Conservation (phyloP, 2,113 vertebrate species). For the Dermatemys mawii region DNA sequence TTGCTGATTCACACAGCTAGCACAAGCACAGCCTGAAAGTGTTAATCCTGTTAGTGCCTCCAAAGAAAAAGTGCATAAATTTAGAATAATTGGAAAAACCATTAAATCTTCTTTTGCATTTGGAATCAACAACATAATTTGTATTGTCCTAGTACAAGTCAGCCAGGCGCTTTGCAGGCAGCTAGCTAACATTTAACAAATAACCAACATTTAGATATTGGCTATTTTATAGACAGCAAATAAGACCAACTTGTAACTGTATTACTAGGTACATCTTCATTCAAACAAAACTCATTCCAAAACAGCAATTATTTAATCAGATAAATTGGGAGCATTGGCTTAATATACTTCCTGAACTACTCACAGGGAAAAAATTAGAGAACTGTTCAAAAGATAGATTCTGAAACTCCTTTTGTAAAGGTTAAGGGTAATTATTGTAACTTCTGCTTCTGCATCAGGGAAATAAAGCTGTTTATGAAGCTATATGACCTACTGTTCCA, state of each 20-base stretch:
- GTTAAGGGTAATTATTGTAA: not conserved
- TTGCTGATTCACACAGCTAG: accelerated
- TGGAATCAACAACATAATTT: not conserved
- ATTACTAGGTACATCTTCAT: not conserved
- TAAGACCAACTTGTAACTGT: not conserved
- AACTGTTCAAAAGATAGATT: not conserved
- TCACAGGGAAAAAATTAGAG: not conserved
- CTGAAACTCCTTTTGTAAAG: not conserved
- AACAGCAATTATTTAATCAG: not conserved
- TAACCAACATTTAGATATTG: not conserved
- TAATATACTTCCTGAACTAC: not conserved
- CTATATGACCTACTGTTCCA: not conserved
- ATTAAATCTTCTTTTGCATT: not conserved
- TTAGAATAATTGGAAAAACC: not conserved
- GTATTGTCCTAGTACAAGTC: not conserved
- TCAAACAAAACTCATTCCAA: not conserved
- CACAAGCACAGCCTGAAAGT: accelerated
- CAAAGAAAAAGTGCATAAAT: not conserved
- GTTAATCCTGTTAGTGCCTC: accelerated
- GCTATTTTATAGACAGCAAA: not conserved
- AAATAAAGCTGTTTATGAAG: not conserved
- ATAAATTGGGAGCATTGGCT: not conserved
- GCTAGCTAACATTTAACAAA: not conserved
- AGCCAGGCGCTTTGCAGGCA: not conserved
- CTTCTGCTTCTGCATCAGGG: not conserved